A percentile compares a stretch with the other conserved stretches of the same genome.
phyloP scores from a whole-genome alignment of 2,888 invertebrate genomes.

The Brenthis hecate region DNA sequence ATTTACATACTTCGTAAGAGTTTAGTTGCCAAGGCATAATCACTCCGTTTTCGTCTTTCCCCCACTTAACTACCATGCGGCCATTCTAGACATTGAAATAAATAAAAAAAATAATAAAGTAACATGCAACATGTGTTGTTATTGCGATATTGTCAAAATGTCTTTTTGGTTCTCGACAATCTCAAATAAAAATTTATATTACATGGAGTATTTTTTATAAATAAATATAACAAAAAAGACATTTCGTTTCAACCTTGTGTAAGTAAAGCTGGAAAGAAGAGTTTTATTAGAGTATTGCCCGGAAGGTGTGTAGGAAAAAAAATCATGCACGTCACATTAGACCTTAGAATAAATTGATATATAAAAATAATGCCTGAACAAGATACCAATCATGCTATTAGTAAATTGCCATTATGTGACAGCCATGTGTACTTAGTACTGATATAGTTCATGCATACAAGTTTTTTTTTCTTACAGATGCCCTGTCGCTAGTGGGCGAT shows the following conservation, averaged over 20 bases:
- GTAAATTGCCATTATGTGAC: slow-evolving; percentile 11
- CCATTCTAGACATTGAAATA: slow-evolving; percentile 76
- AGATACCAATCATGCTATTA: slow-evolving; percentile 26
- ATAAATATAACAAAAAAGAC: slow-evolving; percentile 21
- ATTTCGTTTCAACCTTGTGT: slow-evolving; percentile 8
- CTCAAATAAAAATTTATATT: neutral
- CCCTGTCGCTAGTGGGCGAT: slow-evolving; percentile 70
- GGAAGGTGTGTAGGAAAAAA: neutral
- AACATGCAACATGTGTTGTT: slow-evolving; percentile 57
- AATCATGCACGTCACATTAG: neutral
- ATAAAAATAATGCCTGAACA: neutral
- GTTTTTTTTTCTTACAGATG: slow-evolving; percentile 68
- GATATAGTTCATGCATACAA: slow-evolving; percentile 55
- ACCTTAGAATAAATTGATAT: neutral
- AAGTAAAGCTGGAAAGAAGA: slow-evolving; percentile 2
- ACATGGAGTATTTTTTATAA: neutral
- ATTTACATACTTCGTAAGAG: slow-evolving; percentile 72
- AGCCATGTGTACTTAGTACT: slow-evolving; percentile 24
- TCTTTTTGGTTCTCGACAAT: slow-evolving; percentile 19
- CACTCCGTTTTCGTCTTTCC: slow-evolving; percentile 77
- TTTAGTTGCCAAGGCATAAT: slow-evolving; percentile 79
- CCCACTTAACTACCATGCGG: slow-evolving; percentile 82
- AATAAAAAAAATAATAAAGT: slow-evolving; percentile 62
- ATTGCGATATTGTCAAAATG: slow-evolving; percentile 23
- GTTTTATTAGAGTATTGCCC: neutral